A percentile compares a stretch with the other conserved stretches of the same genome.
Evolutionary conservation across 2,797 vertebrate species (phyloP).

Genomic region (Sciaenops ocellatus): DNA sequence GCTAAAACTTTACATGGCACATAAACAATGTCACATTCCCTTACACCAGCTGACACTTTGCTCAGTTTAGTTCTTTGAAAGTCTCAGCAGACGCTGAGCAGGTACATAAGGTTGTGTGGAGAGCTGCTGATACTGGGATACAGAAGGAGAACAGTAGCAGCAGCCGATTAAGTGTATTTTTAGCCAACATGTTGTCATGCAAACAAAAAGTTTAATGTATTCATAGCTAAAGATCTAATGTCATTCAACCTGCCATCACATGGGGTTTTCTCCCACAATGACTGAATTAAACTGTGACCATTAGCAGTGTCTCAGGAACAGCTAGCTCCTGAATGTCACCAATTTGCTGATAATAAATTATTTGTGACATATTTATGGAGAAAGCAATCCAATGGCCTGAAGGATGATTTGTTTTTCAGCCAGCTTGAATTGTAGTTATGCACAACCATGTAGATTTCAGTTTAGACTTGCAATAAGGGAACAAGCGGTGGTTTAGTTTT

Average conservation of each 20-base stretch:
- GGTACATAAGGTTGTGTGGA: conserved; percentile 1
- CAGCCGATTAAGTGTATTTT: conserved; percentile 57
- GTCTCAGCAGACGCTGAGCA: conserved; percentile 1
- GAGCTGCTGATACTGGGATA: conserved; percentile 1
- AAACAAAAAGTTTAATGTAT: conserved; percentile 58
- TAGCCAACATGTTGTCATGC: conserved; percentile 62
- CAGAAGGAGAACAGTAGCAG: conserved; percentile 6
- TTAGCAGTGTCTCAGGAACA: conserved; percentile 32
- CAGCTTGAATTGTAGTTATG: background rate
- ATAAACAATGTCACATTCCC: conserved; percentile 48
- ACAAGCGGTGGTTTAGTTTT: background rate
- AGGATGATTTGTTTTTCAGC: conserved; percentile 28
- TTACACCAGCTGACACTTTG: conserved; percentile 15
- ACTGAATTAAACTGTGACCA: conserved; percentile 53
- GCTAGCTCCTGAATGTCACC: conserved; percentile 43
- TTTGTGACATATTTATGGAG: conserved; percentile 47
- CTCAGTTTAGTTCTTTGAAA: conserved; percentile 38
- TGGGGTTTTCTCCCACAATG: conserved; percentile 19
- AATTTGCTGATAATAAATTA: conserved; percentile 59
- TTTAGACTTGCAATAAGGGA: conserved; percentile 7
- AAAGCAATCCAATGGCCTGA: conserved; percentile 28
- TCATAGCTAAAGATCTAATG: conserved; percentile 35
- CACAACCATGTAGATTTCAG: conserved; percentile 15
- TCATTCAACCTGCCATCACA: conserved; percentile 39
- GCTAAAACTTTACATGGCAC: conserved; percentile 55